These are phyloP conservation scores for Tenebrosternarchus preto DNA, from an alignment of 2,113 vertebrate species.

Conservation along the genomic window DNA sequence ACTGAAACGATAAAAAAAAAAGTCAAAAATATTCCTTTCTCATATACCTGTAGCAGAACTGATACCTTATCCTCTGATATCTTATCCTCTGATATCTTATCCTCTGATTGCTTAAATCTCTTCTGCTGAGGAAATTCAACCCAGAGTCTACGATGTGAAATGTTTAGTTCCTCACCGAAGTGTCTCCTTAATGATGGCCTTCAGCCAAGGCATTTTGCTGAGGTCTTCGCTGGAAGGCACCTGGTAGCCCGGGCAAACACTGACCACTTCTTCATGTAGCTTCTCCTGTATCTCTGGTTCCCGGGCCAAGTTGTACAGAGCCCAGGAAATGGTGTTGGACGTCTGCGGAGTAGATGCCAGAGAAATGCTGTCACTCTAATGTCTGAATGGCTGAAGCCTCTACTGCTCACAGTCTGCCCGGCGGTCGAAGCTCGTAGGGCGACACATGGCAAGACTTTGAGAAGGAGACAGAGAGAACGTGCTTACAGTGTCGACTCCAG, in stretches of 20 bases:
- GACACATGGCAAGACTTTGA: no score
- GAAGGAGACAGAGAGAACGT: no score
- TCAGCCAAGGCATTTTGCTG: constrained; percentile 75
- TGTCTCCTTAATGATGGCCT: constrained; percentile 76
- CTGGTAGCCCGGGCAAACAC: constrained; percentile 67
- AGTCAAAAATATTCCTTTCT: not conserved
- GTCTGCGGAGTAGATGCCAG: constrained; percentile 63
- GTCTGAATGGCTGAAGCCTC: not conserved
- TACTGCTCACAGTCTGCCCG: not conserved
- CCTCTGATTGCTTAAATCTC: not conserved
- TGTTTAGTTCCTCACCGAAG: constrained; percentile 66
- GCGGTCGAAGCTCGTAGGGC: not conserved
- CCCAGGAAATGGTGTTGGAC: constrained; percentile 81
- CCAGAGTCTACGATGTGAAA: not conserved
- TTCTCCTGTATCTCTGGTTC: constrained; percentile 71
- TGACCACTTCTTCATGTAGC: constrained; percentile 71
- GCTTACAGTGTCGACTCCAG: constrained; percentile 82
- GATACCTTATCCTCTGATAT: not conserved
- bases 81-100: no score
- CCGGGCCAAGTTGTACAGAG: constrained; percentile 72
- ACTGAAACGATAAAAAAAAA: constrained; percentile 53
- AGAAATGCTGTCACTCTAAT: not conserved
- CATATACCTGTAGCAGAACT: not conserved
- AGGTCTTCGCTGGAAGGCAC: constrained; percentile 71
- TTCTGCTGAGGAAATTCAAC: not conserved